phyloP scores from a whole-genome alignment of 2,888 invertebrate genomes.

The Bugulina stolonifera region DNA sequence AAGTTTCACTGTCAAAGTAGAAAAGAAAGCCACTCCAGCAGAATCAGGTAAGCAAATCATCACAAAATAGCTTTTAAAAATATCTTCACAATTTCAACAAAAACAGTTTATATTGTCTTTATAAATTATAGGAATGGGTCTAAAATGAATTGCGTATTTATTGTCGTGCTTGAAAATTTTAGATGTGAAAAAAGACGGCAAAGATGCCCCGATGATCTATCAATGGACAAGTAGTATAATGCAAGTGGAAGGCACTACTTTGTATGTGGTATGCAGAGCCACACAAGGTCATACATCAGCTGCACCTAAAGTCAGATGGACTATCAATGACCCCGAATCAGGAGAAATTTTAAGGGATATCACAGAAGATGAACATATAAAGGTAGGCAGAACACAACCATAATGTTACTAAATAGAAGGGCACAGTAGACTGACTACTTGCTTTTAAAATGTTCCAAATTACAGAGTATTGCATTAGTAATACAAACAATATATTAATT shows the following conservation, averaged over 20 bases:
- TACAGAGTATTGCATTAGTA: not conserved
- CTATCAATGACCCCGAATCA: not conserved
- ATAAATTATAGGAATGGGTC: too few relatives aligned
- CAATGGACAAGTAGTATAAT: not conserved
- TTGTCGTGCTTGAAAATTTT: too few relatives aligned
- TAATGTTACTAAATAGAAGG: too few relatives aligned
- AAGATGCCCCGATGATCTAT: not conserved
- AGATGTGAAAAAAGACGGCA: not conserved
- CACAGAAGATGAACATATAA: constrained; percentile 1
- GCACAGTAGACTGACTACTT: too few relatives aligned
- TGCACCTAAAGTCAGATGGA: constrained; percentile 4
- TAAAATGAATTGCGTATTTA: too few relatives aligned
- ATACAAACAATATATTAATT: too few relatives aligned
- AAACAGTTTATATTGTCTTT: too few relatives aligned
- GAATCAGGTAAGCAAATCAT: not conserved
- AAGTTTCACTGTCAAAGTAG: not conserved
- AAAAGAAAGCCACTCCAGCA: not conserved
- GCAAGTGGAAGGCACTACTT: not conserved
- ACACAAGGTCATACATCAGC: not conserved
- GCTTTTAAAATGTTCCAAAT: too few relatives aligned
- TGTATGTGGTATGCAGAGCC: constrained; percentile 10
- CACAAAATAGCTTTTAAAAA: too few relatives aligned
- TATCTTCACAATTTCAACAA: too few relatives aligned
- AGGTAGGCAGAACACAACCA: not conserved
- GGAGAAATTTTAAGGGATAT: not conserved